These are phyloP conservation scores for Hydrozoanthus gracilis DNA, from an alignment of 92 coral and sea anemone genomes.

Conservation along the genomic window DNA sequence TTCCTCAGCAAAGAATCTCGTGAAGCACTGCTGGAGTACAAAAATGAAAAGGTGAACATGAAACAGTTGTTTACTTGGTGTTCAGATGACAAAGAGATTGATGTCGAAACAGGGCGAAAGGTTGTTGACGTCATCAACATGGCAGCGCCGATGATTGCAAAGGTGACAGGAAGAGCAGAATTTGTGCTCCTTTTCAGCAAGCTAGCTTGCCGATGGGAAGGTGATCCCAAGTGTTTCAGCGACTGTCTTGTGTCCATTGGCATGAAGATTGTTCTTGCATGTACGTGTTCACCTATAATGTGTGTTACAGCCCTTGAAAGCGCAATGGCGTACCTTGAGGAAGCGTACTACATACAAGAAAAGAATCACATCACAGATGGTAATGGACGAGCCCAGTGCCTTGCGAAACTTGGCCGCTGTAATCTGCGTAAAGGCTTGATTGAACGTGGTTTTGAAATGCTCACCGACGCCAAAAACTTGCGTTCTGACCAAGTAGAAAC, in stretches of 20 bases:
- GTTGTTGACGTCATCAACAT: slow-evolving; percentile 56
- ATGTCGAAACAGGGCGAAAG: background rate
- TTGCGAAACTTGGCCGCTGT: slow-evolving; percentile 67
- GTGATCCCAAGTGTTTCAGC: slow-evolving; percentile 41
- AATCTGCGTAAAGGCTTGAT: slow-evolving; percentile 9
- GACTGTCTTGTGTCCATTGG: slow-evolving; percentile 67
- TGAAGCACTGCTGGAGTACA: slow-evolving; percentile 45
- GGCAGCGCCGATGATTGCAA: slow-evolving; percentile 53
- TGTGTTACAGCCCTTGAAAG: slow-evolving; percentile 41
- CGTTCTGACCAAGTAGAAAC: background rate
- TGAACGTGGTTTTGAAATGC: slow-evolving; percentile 22
- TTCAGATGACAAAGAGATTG: slow-evolving; percentile 22
- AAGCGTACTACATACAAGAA: slow-evolving; percentile 44
- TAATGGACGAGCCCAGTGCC: slow-evolving; percentile 70
- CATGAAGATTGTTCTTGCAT: slow-evolving; percentile 48
- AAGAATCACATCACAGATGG: slow-evolving; percentile 38
- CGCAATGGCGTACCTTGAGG: slow-evolving; percentile 48
- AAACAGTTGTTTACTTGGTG: slow-evolving; percentile 48
- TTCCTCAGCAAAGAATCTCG: slow-evolving; percentile 54
- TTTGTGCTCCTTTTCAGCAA: background rate
- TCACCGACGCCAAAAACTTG: slow-evolving; percentile 45
- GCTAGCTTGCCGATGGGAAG: slow-evolving; percentile 22
- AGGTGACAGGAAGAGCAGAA: slow-evolving; percentile 38
- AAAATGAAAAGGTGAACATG: slow-evolving; percentile 50
- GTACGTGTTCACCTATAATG: slow-evolving; percentile 43